Evolutionary conservation across 2,797 vertebrate species (phyloP), one percentile per base, ranked within the genome.

Genomic region (Nothura maculosa): DNA sequence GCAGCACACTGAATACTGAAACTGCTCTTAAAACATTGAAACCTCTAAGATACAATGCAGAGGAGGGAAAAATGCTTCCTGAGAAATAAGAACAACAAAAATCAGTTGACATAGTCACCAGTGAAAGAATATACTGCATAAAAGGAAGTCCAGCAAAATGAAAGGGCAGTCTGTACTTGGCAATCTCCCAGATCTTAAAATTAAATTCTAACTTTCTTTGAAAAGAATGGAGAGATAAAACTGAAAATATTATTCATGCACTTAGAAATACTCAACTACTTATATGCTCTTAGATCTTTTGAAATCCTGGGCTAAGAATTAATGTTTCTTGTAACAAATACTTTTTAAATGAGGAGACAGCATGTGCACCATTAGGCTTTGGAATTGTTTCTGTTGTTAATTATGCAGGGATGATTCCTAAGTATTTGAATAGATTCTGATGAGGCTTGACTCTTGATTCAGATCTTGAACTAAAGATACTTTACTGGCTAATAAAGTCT

Each of bases 91-190:
- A 74, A 81, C 38, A 72, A 83, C 78, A 87, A 72, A 72, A 93
- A 89, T 85, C 75, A 90, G 78, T 92, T 90, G 86, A 87, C 45
- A 55, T 12, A 70, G 68, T 57, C 47, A 24, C 62, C 12, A 6
- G 28, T 66, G 78, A 90, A 93, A 93, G 58, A 92, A 87, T 55
- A 90, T 12, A n/a, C 20, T 81, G 25, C 47, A 63, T 25, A 48
- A 87, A 87, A 90, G 81, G 88, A 96, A 94, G 55, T 87, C 85
- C 42, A 70, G 55, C 42, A 85, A 79, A 95, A 93, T 47, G 34
- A 93, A 69, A 21, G 50, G 73, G 62, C 38, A 87, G 47, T 16
- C 9, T 55, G 30, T 32, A 45, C 34, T 62, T 92, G 90, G 89
- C 90, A 91, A 22, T 45, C 52, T 54, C 69, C 60, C 89, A 92